Base-by-base conservation (phyloP, 2,113 vertebrate species). In the Pipra filicauda region DNA sequence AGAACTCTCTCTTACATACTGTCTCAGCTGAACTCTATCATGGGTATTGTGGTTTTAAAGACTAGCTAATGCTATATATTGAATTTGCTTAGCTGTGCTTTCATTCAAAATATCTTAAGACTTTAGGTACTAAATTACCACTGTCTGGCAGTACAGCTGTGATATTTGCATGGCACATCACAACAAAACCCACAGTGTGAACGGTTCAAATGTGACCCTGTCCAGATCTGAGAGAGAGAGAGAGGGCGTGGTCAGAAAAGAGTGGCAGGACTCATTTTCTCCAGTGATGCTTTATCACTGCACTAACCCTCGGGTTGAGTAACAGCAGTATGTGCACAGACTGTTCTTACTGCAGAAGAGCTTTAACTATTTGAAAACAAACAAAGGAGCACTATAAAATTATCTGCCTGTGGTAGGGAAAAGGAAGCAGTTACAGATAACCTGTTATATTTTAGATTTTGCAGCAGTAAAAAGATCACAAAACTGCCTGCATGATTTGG, bases 371-470 rank as follows among this genome's bases (percentile, higher is more conserved):
- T 27, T 61, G 65, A 79, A 94, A 96, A 91, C 37, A 93, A 94
- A 82, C 87, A 87, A 89, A 95, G 62, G 23, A 93, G 31, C 85
- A 66, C 81, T 86, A 70, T 64, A 89, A 88, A 91, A 90, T 88
- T 94, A 95, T 86, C 58, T 93, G 89, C 54, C 43, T 52, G 79
- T 0, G 3, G 83, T 37, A 94, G 14, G 43, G 35, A 83, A 84
- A 81, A 12, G 62, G 74, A 89, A 95, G 69, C 48, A 75, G 75
- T 78, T 65, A 58, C 77, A 89, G 80, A 95, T 75, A 92, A 23
- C 70, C 74, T 58, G 73, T 66, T 24, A 11, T 41, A 75, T 72
- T 76, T 76, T 61, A 87, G n/a, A 61, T 73, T 83, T 89, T 75
- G 91, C 48, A 91, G 58, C 35, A 79, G 44, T 72, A 55, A 77